Evolutionary conservation across 2,888 invertebrate genomes (phyloP).

Genomic region (Lumbricus terrestris): DNA sequence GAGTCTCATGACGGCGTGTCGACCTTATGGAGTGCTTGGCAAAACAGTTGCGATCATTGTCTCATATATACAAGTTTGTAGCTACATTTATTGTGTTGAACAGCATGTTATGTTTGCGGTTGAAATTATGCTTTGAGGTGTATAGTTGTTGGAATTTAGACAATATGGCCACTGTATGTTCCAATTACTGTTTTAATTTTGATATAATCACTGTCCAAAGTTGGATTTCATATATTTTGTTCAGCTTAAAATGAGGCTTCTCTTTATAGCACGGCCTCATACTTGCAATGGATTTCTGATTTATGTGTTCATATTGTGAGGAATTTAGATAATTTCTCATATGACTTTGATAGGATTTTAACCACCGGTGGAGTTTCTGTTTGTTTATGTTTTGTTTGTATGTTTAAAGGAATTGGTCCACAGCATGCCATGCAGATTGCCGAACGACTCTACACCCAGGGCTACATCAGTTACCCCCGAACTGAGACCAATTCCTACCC

Average conservation of each 20-base stretch:
- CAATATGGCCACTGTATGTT: background rate
- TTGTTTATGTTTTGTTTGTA: background rate
- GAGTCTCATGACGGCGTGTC: too few species aligned
- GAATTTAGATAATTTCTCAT: background rate
- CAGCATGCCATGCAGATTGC: slow-evolving; percentile 66
- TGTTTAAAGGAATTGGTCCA: slow-evolving; percentile 55
- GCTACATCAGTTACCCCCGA: slow-evolving; percentile 95
- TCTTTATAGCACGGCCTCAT: background rate
- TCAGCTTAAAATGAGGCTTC: background rate
- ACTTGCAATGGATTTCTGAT: background rate
- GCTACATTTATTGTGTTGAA: too few species aligned
- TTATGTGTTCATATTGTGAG: background rate
- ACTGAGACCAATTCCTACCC: slow-evolving; percentile 97
- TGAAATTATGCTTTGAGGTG: too few species aligned
- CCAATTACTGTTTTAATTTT: background rate
- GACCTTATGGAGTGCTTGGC: background rate
- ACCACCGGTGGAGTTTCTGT: too few species aligned
- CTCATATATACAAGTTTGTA: background rate
- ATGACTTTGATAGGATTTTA: too few species aligned
- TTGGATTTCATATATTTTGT: background rate
- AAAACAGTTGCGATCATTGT: background rate
- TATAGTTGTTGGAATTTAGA: background rate
- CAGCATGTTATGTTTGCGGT: background rate
- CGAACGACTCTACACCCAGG: slow-evolving; percentile 87
- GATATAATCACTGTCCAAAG: background rate